Evolutionary conservation across 1,140 invertebrate species (phyloP).

Genomic region (Drosophila nigromelanica): DNA sequence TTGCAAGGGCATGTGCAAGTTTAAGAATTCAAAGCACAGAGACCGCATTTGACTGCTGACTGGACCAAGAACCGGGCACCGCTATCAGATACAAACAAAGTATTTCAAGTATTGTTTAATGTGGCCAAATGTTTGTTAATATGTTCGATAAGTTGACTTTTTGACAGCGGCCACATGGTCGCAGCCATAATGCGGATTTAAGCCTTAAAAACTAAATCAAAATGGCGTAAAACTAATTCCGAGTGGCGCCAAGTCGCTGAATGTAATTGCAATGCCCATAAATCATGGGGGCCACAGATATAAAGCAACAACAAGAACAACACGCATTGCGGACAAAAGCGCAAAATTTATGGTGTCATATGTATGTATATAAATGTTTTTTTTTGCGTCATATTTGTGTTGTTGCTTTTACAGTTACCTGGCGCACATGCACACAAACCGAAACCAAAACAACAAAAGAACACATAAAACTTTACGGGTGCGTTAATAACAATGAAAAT

Average conservation of each 20-base stretch:
- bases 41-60: slow-evolving; percentile 22
- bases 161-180: slow-evolving; percentile 1
- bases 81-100: background rate
- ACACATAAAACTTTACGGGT: slow-evolving; percentile 33
- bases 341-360: slow-evolving; percentile 37
- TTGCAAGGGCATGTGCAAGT: slow-evolving; percentile 6
- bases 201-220: slow-evolving; percentile 50
- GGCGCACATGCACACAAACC: slow-evolving; percentile 6
- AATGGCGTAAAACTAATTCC: slow-evolving; percentile 63
- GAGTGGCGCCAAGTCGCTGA: slow-evolving; percentile 55
- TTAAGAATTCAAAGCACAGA: slow-evolving; percentile 42
- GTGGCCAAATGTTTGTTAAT: slow-evolving; percentile 43
- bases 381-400: slow-evolving; percentile 21
- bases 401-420: slow-evolving; percentile 18
- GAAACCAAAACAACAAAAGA: slow-evolving; percentile 43
- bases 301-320: background rate
- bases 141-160: slow-evolving; percentile 16
- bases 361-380: background rate
- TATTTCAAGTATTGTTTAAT: slow-evolving; percentile 20
- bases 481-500: slow-evolving; percentile 46
- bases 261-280: slow-evolving; percentile 61
- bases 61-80: background rate
- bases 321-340: slow-evolving; percentile 44
- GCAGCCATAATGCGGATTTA: slow-evolving; percentile 14
- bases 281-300: slow-evolving; percentile 42